Base-by-base conservation (phyloP, 2,888 invertebrate species). In the Sceliomorpha sp. region DNA sequence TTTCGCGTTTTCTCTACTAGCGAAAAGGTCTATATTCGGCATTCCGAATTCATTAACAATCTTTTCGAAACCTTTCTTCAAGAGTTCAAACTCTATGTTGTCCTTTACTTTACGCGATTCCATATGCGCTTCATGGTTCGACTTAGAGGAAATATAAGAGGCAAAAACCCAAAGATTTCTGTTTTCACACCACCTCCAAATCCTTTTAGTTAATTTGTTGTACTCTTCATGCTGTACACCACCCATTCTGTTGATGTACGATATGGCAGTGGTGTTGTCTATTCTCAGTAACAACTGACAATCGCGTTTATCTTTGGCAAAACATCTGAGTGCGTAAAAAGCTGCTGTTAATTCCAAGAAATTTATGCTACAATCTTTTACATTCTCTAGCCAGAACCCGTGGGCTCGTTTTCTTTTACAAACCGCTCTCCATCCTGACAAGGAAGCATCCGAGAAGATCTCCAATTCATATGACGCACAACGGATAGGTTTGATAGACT, bases 191-290 rank as follows among this genome's bases (percentile, higher is more conserved):
- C 53, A 67, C 10, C 44, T n/a, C 62, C 66, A 69, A 24, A 70
- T 68, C 1, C 44, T 10, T 17, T 51, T 36, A 0, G 56, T 29
- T 27, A 70, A 9, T 8, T 34, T 32, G 24, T 26, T 69, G 4
- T 69, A 17, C n/a, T 69, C 15, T 31, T 53, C 12, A 13, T 56
- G 39, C 40, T 47, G 51, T 62, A n/a, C n/a, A n/a, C n/a, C n/a
- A n/a, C n/a, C n/a, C n/a, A n/a, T n/a, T n/a, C n/a, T n/a, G n/a
- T n/a, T n/a, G n/a, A n/a, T n/a, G n/a, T n/a, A n/a, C n/a, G n/a
- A n/a, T n/a, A n/a, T n/a, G n/a, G n/a, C n/a, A 4, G 53, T 66
- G 1, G 66, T 62, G 42, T 73, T 70, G 34, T 70, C 68, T 4
- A 73, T 48, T 2, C 58, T 24, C 1, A 70, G 44, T 20, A 73